Evolutionary conservation across 2,888 invertebrate genomes (phyloP).

Genomic region (Allolobophora icterica): DNA sequence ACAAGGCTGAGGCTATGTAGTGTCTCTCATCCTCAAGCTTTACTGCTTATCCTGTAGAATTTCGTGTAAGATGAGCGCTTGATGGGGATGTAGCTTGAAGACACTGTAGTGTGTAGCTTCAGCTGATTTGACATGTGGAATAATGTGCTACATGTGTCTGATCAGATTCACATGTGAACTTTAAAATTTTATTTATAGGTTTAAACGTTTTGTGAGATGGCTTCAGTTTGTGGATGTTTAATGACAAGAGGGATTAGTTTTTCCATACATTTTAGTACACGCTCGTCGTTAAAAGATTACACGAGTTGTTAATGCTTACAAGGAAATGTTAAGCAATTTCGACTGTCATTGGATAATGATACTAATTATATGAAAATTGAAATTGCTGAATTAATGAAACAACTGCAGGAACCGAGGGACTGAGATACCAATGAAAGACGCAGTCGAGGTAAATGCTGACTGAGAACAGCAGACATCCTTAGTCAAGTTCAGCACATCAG

Average conservation of each 20-base stretch:
- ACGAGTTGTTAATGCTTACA: not conserved
- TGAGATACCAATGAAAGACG: not conserved
- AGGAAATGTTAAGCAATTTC: not conserved
- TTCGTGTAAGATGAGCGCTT: not conserved
- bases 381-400: not conserved
- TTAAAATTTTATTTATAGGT: not conserved
- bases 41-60: no score
- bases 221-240: not conserved
- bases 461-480: not conserved
- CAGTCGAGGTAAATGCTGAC: not conserved
- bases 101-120: not conserved
- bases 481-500: not conserved
- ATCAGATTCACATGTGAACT: not conserved
- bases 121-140: not conserved
- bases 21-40: no score
- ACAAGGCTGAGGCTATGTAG: no score
- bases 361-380: not conserved
- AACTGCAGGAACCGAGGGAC: not conserved
- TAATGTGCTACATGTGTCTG: not conserved
- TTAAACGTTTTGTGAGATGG: not conserved
- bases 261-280: no score
- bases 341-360: not conserved
- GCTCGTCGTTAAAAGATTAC: no score
- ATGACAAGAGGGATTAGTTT: no score
- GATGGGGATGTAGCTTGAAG: not conserved